Evolutionary conservation across 2,888 invertebrate genomes (phyloP), one percentile per base, ranked within the genome.

Genomic region (Dicranocentrus wangi): DNA sequence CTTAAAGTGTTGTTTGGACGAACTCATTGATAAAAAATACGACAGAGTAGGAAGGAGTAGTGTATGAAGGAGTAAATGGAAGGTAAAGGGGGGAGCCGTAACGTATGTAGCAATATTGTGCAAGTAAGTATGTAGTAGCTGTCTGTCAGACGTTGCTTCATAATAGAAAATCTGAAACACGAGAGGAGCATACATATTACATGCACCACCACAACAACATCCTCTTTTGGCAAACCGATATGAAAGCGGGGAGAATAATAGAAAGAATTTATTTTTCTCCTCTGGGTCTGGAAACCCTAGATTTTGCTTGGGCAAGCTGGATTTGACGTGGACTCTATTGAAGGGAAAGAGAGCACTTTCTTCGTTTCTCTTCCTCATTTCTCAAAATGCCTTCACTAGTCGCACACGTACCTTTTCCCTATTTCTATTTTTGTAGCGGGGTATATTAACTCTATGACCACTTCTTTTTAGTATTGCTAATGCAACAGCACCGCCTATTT

Each of bases 281-380:
- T n/a, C n/a, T n/a, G n/a, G n/a, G n/a, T 7, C 60, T 71, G 60
- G 8, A 60, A 71, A 71, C 43, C 27, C 32, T 25, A 58, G 42
- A 51, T 71, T 71, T 71, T 60, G 71, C 71, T 71, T 71, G 71
- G 60, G 42, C 71, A 71, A 71, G 71, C 71, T 71, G 71, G 60
- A 71, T 71, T 60, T 71, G 71, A 71, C 71, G 60, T 71, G 60
- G 43, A 60, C 60, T 71, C 47, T 23, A 71, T 71, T 71, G 71
- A 71, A 60, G 71, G 71, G 25, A 43, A 43, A 60, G 42, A 23
- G 60, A 69, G 42, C 25, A 39, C 23, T 25, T 60, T 55, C 55
- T 55, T 19, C 23, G 17, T 21, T 55, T 43, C 21, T 13, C 21
- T 60, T 60, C 17, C 69, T 17, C 55, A 69, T 69, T 69, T 55